phyloP scores from a whole-genome alignment of 2,888 invertebrate genomes.

The Copidosoma aretas region DNA sequence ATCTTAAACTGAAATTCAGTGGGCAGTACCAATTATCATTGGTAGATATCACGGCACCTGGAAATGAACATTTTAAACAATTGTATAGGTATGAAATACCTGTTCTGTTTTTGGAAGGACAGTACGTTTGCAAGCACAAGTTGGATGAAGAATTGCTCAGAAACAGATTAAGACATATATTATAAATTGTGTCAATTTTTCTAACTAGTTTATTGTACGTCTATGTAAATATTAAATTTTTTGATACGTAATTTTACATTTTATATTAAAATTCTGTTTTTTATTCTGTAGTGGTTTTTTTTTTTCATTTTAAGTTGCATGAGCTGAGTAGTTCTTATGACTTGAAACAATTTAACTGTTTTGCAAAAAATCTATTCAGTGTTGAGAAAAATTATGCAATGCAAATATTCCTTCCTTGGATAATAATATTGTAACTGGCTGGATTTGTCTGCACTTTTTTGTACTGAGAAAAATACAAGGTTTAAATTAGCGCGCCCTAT shows the following conservation, averaged over 20 bases:
- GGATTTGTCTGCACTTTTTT: no score
- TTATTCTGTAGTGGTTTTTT: background rate
- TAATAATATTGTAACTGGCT: no score
- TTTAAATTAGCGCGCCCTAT: no score
- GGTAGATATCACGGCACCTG: slow-evolving; percentile 77
- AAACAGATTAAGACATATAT: slow-evolving; percentile 60
- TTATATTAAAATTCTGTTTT: background rate
- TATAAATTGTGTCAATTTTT: background rate
- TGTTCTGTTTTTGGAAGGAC: slow-evolving; percentile 83
- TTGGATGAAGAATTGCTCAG: slow-evolving; percentile 69
- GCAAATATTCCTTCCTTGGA: no score
- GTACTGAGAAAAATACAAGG: no score
- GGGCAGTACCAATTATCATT: slow-evolving; percentile 72
- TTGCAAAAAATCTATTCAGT: no score
- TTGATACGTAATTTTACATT: background rate
- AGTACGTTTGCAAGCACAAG: slow-evolving; percentile 80
- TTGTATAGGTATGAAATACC: slow-evolving; percentile 86
- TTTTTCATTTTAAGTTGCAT: no score
- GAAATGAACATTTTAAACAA: slow-evolving; percentile 75
- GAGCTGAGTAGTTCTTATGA: no score
- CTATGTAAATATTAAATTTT: background rate
- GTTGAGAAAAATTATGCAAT: no score
- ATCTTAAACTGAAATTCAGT: slow-evolving; percentile 68
- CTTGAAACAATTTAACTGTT: no score
- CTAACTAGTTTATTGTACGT: no score